Conservation (phyloP, 2,888 invertebrate genomes). For the Syrphus vitripennis region DNA sequence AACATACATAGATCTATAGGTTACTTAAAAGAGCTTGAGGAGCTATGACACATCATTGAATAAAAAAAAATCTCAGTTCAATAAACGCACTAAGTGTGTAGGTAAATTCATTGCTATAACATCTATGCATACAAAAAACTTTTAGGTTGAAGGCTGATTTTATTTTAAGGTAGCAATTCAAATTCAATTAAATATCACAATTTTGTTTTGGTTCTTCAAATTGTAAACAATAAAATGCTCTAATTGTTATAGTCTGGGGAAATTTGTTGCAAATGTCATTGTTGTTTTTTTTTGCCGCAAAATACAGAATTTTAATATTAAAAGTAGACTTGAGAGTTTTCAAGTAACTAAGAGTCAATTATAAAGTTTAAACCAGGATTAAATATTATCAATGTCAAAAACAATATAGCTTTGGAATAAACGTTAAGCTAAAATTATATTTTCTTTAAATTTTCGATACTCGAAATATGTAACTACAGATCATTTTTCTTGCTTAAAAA, state of each 20-base stretch:
- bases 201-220: neutral
- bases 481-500: no score
- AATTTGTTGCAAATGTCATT: neutral
- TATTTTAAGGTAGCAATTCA: neutral
- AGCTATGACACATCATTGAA: neutral
- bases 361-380: no score
- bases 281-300: no score
- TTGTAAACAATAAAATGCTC: neutral
- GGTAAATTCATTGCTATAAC: neutral
- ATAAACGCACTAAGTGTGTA: constrained; percentile 39
- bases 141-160: constrained; percentile 14
- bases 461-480: no score
- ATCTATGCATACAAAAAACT: neutral
- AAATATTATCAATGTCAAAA: no score
- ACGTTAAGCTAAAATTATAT: no score
- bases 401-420: no score
- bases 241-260: neutral
- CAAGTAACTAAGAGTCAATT: no score
- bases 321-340: no score
- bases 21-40: neutral
- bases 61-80: constrained; percentile 27
- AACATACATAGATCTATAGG: neutral
- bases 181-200: constrained; percentile 38
- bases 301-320: no score
- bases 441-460: no score